Base-by-base conservation (phyloP, 2,113 vertebrate species). In the Brienomyrus brachyistius region DNA sequence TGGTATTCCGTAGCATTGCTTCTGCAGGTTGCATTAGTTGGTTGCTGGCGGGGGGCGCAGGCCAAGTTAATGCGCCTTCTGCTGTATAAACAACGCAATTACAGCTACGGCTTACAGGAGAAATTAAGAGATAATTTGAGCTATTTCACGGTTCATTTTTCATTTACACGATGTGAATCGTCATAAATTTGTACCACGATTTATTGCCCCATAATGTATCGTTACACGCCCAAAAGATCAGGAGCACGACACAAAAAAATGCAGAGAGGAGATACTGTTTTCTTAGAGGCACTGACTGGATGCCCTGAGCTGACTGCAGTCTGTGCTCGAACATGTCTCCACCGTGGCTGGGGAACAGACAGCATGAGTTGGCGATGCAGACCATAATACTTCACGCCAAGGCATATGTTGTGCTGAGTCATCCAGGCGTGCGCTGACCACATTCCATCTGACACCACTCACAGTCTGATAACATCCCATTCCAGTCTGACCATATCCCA, bases 401-500 rank as follows among this genome's bases (percentile, higher is more conserved):
- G n/a, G 47, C 83, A 74, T 90, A 90, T 90, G 89, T 31, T 70
- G 47, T 59, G 31, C 56, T 74, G 84, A 90, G 84, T 86, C 83
- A 87, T 47, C 10, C 56, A 50, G 89, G 47, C n/a, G 19, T 50
- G 8, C 13, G 3, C 83, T 84, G 45, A 84, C 45, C 82, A n/a
- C 21, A 47, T 48, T 47, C 82, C 82, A 84, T 84, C 45, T 84
- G 82, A 47, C 40, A 84, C 15, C 43, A 45, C 43, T 84, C 45
- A 48, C 21, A 45, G 45, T 84, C 82, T 84, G 82, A 84, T 48
- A 21, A 84, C 45, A 84, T 84, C 43, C 43, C 21, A 84, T 84
- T 23, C 45, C 17, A 84, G 23, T n/a, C 21, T 84, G 45, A 84
- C 82, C 21, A 5, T 48, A 48, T 84, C 82, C 82, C 43, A 84